Percentiles rank a stretch among this genome's conserved stretches.
phyloP scores from a whole-genome alignment of 2,888 invertebrate genomes.

The Axea sp. region DNA sequence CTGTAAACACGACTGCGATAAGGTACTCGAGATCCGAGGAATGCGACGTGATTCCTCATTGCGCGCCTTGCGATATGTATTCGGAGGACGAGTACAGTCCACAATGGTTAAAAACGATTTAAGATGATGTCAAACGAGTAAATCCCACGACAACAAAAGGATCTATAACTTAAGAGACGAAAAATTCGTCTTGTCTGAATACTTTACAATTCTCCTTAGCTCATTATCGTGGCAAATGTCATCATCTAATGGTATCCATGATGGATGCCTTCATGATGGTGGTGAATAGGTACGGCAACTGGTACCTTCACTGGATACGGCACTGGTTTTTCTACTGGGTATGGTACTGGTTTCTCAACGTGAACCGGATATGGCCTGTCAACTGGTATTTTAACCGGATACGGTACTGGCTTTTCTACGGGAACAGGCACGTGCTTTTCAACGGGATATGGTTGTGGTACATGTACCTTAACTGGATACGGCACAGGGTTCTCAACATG shows the following conservation, averaged over 20 bases:
- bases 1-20: conserved; percentile 51
- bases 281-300: conserved; percentile 79
- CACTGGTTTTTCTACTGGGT: conserved; percentile 74
- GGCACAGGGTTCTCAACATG: conserved; percentile 81
- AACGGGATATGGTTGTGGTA: conserved; percentile 82
- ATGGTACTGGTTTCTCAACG: conserved; percentile 75
- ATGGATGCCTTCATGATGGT: conserved; percentile 52
- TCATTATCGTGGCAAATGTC: conserved; percentile 39
- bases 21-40: conserved; percentile 62
- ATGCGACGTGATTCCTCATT: conserved; percentile 41
- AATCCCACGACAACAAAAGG: conserved; percentile 8
- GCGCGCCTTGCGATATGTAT: conserved; percentile 48
- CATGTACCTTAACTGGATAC: conserved; percentile 85
- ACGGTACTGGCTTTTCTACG: conserved; percentile 83
- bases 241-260: conserved; percentile 22
- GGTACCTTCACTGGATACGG: conserved; percentile 87
- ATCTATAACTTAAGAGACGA: conserved; percentile 18
- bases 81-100: conserved; percentile 52
- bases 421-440: conserved; percentile 84
- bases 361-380: conserved; percentile 81
- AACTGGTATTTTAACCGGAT: conserved; percentile 75
- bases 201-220: conserved; percentile 42
- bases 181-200: conserved; percentile 19
- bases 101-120: conserved; percentile 14
- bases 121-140: conserved; percentile 15